Conservation (phyloP, 2,888 invertebrate species). For the Pseudoips prasinana region DNA sequence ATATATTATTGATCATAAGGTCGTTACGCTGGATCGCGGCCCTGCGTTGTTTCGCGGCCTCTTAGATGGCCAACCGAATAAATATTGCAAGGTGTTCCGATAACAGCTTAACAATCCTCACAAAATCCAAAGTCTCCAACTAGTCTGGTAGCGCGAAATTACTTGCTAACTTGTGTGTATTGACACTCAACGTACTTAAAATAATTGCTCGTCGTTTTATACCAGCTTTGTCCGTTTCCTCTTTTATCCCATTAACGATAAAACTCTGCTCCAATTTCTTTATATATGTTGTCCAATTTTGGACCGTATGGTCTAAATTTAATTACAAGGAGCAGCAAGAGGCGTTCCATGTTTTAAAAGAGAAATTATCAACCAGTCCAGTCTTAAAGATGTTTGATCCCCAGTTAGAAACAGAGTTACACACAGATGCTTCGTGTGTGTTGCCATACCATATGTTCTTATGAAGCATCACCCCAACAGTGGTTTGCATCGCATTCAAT, state of each 20-base stretch:
- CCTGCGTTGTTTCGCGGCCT: conserved; percentile 6
- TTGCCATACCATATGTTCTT: no score
- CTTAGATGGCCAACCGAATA: conserved; percentile 1
- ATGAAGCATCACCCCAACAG: no score
- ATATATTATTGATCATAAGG: no score
- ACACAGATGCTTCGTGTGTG: no score
- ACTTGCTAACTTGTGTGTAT: conserved; percentile 19
- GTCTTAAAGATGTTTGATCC: no score
- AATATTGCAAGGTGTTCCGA: conserved; percentile 1
- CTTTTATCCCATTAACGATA: conserved; percentile 19
- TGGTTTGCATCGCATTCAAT: no score
- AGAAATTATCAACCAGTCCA: no score
- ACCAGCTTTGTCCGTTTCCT: conserved; percentile 7
- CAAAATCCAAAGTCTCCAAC: not conserved
- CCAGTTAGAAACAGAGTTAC: no score
- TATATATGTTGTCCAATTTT: conserved; percentile 19
- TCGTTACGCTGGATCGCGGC: conserved; percentile 4
- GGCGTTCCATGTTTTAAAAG: no score
- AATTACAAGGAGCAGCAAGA: no score
- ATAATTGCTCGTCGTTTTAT: conserved; percentile 15
- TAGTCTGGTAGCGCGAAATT: conserved; percentile 25
- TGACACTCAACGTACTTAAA: conserved; percentile 23
- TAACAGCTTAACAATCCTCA: no score
- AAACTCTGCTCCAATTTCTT: conserved; percentile 20
- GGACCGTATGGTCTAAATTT: conserved; percentile 18